Base-by-base conservation (phyloP, 2,888 invertebrate species). In the Orthosia cruda region DNA sequence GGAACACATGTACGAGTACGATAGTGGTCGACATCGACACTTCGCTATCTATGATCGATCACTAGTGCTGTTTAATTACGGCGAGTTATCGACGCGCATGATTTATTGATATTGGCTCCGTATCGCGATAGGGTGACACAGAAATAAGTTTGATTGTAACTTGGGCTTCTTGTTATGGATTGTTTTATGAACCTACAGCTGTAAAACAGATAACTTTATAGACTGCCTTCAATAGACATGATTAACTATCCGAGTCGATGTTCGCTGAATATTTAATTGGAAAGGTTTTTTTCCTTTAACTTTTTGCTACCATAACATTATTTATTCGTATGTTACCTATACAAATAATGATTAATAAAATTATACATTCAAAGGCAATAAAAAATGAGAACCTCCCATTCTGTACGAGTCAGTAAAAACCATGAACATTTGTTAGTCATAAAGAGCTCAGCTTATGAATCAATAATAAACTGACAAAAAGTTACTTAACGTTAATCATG, bases 101-200 rank as follows among this genome's bases (percentile, higher is more conserved):
- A 96, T 96, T 95, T 96, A 96, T 96, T 94, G 95, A 95, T 95
- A 96, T 95, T 95, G 93, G 90, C 89, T 71, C 88, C 88, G 88
- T 91, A 91, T 89, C 89, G 84, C 87, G 94, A 93, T 93, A 92
- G 81, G 80, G 77, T 82, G 89, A 89, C 87, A 91, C 84, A 82
- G 74, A 82, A 87, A 83, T 81, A 75, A 73, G 67, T 82, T 86
- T 71, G 73, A 82, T 82, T 80, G 81, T 80, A 45, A 74, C 73
- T 79, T 77, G 32, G 66, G 71, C 79, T 87, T 72, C 86, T 87
- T 85, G 69, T 76, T 77, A 69, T 64, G 45, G 70, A 79, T 74
- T 82, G 75, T 82, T 82, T 84, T 85, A 83, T 82, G 71, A 83
- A 81, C 77, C 61, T 81, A 61, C 67, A 69, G 84, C 80, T 80